Conservation (phyloP, 37 sponge, comb jelly and placozoan species). For the Tethya wilhelma region DNA sequence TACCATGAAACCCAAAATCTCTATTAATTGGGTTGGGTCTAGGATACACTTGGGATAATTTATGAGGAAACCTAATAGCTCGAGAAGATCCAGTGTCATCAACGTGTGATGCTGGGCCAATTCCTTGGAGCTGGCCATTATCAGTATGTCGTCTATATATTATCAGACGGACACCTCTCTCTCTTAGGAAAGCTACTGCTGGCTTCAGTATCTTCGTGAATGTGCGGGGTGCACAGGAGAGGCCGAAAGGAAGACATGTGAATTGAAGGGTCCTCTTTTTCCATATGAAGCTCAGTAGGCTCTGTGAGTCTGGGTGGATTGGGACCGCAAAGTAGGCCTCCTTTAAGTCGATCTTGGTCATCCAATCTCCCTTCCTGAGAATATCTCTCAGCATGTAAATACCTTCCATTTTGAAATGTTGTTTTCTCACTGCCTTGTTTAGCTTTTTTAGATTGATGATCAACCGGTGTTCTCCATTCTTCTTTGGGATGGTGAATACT, state of each 20-base stretch:
- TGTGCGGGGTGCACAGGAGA: constrained; percentile 13
- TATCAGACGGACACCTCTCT: background rate
- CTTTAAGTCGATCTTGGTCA: too few relatives aligned
- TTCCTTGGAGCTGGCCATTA: constrained; percentile 21
- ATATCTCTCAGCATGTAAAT: too few relatives aligned
- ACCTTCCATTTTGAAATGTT: too few relatives aligned
- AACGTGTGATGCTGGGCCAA: background rate
- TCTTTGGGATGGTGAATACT: background rate
- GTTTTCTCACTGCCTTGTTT: background rate
- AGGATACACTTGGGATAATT: constrained; percentile 10
- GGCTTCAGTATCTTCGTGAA: constrained; percentile 41
- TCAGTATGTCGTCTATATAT: constrained; percentile 50
- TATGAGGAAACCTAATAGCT: constrained; percentile 43
- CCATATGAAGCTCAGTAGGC: background rate
- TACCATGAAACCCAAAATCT: constrained; percentile 31
- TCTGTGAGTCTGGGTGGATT: background rate
- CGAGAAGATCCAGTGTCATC: background rate
- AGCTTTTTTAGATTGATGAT: background rate
- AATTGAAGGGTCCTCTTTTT: background rate
- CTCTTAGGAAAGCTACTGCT: background rate
- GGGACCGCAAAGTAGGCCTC: too few relatives aligned
- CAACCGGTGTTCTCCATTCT: background rate
- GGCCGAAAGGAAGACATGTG: constrained; percentile 26
- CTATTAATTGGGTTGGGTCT: constrained; percentile 17
- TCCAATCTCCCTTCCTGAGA: background rate